A percentile compares a stretch with the other conserved stretches of the same genome.
Evolutionary conservation across 2,113 vertebrate species (phyloP).

Genomic region (Cryptotis parvus): DNA sequence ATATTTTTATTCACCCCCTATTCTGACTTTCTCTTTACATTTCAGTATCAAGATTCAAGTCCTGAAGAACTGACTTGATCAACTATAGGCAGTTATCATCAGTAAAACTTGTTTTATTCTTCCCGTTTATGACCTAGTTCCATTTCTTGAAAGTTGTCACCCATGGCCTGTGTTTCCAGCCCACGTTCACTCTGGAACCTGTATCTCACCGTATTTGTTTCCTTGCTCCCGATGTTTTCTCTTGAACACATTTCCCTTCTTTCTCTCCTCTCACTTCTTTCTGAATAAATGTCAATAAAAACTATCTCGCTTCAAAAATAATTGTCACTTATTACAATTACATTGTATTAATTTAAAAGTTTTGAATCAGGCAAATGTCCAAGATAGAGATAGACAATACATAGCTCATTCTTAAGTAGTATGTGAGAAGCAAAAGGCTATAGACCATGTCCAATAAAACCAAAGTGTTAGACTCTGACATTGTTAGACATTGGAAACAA

Average conservation of each 20-base stretch:
- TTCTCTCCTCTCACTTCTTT: too few species aligned
- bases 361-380: not conserved
- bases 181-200: too few species aligned
- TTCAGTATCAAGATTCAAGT: slow-evolving; percentile 31
- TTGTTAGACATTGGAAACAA: too few species aligned
- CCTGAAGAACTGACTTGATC: slow-evolving; percentile 46
- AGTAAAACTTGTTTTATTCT: slow-evolving; percentile 6
- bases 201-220: too few species aligned
- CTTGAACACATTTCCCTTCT: too few species aligned
- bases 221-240: too few species aligned
- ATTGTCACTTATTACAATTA: slow-evolving; percentile 7
- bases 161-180: not conserved
- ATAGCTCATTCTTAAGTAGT: too few species aligned
- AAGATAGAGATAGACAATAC: too few species aligned
- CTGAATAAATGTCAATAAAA: too few species aligned
- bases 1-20: slow-evolving; percentile 7
- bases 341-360: slow-evolving; percentile 43
- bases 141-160: slow-evolving; percentile 41
- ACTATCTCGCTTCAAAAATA: not conserved
- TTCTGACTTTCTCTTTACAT: not conserved
- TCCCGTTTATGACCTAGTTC: slow-evolving; percentile 16
- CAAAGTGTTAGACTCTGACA: too few species aligned
- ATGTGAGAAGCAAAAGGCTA: too few species aligned
- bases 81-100: slow-evolving; percentile 35
- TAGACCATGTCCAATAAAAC: too few species aligned